Percentiles rank a stretch among this genome's conserved stretches.
phyloP scores from a whole-genome alignment of 2,888 invertebrate species.

The Aphrophora alni region DNA sequence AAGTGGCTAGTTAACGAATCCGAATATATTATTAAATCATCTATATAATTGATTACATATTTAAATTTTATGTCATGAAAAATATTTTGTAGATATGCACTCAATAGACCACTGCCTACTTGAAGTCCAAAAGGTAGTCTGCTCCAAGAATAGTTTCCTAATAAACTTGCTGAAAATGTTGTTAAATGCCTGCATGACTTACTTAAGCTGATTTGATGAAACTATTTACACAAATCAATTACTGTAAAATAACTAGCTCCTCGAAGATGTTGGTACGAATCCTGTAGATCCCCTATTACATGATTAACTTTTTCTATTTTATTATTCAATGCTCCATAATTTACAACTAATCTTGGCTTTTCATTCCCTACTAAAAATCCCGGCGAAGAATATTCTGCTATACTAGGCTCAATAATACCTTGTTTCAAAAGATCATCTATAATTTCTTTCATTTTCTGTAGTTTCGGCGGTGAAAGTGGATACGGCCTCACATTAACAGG shows the following conservation, averaged over 20 bases:
- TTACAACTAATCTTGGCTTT: constrained; percentile 1
- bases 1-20: not conserved
- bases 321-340: not conserved
- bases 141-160: not conserved
- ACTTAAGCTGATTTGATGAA: not conserved
- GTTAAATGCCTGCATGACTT: not conserved
- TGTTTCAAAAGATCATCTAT: constrained; percentile 17
- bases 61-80: constrained; percentile 28
- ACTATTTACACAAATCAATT: constrained; percentile 6
- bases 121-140: constrained; percentile 11
- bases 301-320: too few relatives aligned
- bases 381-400: not conserved
- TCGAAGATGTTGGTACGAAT: not conserved
- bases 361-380: constrained; percentile 14
- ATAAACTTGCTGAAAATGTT: not conserved
- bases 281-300: not conserved
- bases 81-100: not conserved
- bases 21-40: constrained; percentile 17
- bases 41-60: constrained; percentile 11
- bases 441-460: not conserved
- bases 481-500: not conserved
- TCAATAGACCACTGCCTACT: not conserved
- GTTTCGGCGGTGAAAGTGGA: constrained; percentile 17
- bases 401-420: not conserved
- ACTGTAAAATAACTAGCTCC: constrained; percentile 8